These are phyloP conservation scores for Astur gentilis DNA, from an alignment of 2,113 vertebrate species.

Conservation along the genomic window DNA sequence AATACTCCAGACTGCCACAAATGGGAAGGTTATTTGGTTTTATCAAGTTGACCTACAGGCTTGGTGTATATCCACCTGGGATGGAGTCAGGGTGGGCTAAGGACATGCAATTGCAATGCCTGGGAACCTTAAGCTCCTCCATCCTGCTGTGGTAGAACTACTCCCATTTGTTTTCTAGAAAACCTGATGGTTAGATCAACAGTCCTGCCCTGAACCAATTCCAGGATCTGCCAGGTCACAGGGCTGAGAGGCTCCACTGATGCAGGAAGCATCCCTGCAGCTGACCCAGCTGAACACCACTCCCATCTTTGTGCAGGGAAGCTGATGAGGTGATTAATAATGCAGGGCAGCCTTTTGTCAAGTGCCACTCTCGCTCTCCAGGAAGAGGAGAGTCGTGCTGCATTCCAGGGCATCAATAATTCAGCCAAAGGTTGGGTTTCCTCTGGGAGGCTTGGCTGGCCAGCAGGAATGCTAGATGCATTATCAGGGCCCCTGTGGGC, in stretches of 20 bases:
- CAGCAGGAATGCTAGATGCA: background rate
- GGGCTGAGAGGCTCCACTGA: background rate
- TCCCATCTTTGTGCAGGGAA: background rate
- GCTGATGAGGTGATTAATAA: conserved; percentile 33
- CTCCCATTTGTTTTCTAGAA: background rate
- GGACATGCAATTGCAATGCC: background rate
- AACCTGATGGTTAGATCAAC: background rate
- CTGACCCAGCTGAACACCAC: background rate
- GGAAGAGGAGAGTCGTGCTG: conserved; percentile 3
- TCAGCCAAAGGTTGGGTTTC: conserved; percentile 61
- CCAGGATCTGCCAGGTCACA: background rate
- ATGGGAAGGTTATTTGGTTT: background rate
- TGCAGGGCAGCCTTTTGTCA: conserved; percentile 43
- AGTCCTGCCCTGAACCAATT: background rate
- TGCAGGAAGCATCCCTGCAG: background rate
- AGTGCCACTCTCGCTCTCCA: conserved; percentile 17
- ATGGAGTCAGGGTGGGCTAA: background rate
- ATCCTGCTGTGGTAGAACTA: background rate
- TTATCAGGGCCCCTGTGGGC: background rate
- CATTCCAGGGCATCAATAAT: conserved; percentile 65
- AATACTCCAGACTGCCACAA: background rate
- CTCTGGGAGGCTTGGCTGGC: conserved; percentile 3
- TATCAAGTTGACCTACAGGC: background rate
- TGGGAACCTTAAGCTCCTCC: background rate
- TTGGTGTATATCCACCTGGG: background rate